Percentiles rank a stretch among this genome's conserved stretches.
Conservation (phyloP, 2,797 vertebrate species). For the Decapterus maruadsi region DNA sequence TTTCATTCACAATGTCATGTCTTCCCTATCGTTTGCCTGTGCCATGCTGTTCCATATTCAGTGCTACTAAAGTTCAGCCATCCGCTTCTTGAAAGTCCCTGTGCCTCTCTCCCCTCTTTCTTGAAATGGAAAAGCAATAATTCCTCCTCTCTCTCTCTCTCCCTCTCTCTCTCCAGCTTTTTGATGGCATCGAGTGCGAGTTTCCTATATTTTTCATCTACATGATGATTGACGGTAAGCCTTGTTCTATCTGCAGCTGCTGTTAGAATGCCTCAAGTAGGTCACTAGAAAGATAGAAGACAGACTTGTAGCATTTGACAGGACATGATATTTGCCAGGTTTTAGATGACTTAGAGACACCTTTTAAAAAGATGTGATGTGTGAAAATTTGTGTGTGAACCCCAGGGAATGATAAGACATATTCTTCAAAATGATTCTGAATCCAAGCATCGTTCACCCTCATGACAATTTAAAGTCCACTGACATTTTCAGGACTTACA, state of each 20-base stretch:
- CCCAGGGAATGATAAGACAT: slow-evolving; percentile 21
- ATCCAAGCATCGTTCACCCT: slow-evolving; percentile 9
- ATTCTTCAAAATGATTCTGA: slow-evolving; percentile 8
- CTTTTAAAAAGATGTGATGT: slow-evolving; percentile 24
- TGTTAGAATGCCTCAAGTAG: slow-evolving; percentile 48
- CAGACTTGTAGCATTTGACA: slow-evolving; percentile 40
- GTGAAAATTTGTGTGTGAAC: slow-evolving; percentile 16
- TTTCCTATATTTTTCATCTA: slow-evolving; percentile 98
- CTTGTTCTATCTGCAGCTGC: slow-evolving; percentile 41
- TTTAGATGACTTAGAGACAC: slow-evolving; percentile 37
- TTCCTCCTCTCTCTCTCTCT: slow-evolving; percentile 36
- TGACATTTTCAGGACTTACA: slow-evolving; percentile 24
- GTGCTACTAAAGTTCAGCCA: slow-evolving; percentile 37
- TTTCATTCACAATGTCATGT: slow-evolving; percentile 37
- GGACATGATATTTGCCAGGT: slow-evolving; percentile 36
- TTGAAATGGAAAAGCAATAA: slow-evolving; percentile 60
- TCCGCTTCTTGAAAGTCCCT: slow-evolving; percentile 43
- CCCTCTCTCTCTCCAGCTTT: slow-evolving; percentile 88
- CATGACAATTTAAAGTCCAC: not conserved
- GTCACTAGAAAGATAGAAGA: slow-evolving; percentile 49
- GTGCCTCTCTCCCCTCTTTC: slow-evolving; percentile 16
- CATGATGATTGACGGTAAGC: slow-evolving; percentile 99
- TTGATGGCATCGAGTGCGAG: slow-evolving; percentile 99
- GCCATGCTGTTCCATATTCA: slow-evolving; percentile 48
- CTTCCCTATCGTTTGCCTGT: slow-evolving; percentile 13